These are phyloP conservation scores for Thera obeliscata DNA, from an alignment of 2,888 invertebrate genomes.

Conservation along the genomic window DNA sequence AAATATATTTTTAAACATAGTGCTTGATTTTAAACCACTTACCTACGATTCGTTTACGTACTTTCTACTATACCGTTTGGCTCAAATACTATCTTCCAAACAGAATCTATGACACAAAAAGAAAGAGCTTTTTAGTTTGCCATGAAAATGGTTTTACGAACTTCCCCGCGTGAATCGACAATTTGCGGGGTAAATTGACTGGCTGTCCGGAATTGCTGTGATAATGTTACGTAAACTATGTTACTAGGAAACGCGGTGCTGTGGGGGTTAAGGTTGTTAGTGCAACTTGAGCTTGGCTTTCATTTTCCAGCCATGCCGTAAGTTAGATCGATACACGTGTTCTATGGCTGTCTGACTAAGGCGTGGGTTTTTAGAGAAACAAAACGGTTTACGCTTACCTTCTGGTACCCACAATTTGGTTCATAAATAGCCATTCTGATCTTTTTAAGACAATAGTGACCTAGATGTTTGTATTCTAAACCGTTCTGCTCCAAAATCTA, in stretches of 20 bases:
- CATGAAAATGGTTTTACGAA: slow-evolving; percentile 14
- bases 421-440: too few species aligned
- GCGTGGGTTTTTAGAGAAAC: neutral
- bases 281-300: slow-evolving; percentile 25
- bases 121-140: slow-evolving; percentile 5
- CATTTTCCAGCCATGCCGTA: neutral
- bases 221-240: slow-evolving; percentile 26
- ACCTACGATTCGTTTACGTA: too few species aligned
- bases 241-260: slow-evolving; percentile 9
- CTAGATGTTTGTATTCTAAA: too few species aligned
- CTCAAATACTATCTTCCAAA: neutral
- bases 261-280: slow-evolving; percentile 24
- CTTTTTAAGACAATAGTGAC: too few species aligned
- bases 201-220: slow-evolving; percentile 12
- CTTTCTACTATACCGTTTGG: too few species aligned
- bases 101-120: neutral
- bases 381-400: too few species aligned
- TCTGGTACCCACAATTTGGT: too few species aligned
- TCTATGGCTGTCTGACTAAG: neutral
- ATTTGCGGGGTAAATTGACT: slow-evolving; percentile 21
- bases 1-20: too few species aligned
- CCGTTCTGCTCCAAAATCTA: too few species aligned
- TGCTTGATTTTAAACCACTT: too few species aligned
- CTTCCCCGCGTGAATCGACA: slow-evolving; percentile 21
- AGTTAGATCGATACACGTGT: neutral